Evolutionary conservation across 2,113 vertebrate species (phyloP).

Genomic region (Melanotaenia duboulayi): DNA sequence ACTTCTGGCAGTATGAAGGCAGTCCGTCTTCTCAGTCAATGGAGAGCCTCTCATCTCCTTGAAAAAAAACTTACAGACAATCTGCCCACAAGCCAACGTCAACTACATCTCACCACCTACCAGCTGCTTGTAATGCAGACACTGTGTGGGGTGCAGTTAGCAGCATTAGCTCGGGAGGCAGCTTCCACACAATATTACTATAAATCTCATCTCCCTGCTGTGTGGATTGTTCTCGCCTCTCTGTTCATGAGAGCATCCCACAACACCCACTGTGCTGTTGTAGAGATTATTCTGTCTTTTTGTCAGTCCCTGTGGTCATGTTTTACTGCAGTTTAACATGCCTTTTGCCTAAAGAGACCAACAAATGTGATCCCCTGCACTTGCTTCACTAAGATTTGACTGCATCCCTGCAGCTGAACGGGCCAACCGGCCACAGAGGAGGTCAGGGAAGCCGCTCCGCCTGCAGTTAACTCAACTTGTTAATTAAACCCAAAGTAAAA

Average conservation of each 20-base stretch:
- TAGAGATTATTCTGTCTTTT: slow-evolving; percentile 15
- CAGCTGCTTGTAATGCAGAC: slow-evolving; percentile 77
- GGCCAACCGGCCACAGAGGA: too few species aligned
- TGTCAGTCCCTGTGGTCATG: background rate
- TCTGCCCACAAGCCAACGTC: slow-evolving; percentile 75
- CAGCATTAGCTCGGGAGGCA: slow-evolving; percentile 36
- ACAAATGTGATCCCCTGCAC: background rate
- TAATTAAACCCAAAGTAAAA: too few species aligned
- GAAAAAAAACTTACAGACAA: slow-evolving; percentile 55
- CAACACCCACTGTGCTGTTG: slow-evolving; percentile 16
- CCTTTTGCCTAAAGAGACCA: background rate
- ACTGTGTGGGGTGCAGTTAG: slow-evolving; percentile 69
- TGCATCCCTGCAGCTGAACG: background rate
- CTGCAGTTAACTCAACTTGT: too few species aligned
- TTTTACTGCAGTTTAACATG: background rate
- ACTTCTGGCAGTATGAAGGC: slow-evolving; percentile 69
- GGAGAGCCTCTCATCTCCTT: slow-evolving; percentile 66
- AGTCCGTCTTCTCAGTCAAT: slow-evolving; percentile 74
- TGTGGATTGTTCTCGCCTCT: slow-evolving; percentile 20
- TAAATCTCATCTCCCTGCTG: slow-evolving; percentile 32
- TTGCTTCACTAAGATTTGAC: background rate
- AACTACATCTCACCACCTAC: slow-evolving; percentile 76
- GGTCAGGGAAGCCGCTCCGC: too few species aligned
- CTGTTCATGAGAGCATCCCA: slow-evolving; percentile 24
- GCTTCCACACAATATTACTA: slow-evolving; percentile 34